Base-by-base conservation (phyloP, 2,888 invertebrate species). In the Drosophila greeni region DNA sequence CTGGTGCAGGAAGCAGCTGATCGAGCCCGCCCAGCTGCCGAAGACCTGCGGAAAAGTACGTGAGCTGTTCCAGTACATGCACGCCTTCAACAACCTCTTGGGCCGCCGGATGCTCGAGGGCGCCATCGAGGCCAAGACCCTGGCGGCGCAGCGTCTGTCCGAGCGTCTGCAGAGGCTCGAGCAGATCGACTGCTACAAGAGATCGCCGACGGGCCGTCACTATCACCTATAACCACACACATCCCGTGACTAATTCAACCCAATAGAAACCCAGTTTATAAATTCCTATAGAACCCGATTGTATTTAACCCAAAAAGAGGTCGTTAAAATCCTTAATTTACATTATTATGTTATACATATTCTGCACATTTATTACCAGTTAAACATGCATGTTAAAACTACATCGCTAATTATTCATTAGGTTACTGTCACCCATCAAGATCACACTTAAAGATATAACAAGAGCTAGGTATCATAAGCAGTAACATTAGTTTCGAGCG, bases 1-100 rank as follows among this genome's bases (percentile, higher is more conserved):
- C 61, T 87, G 83, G 79, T 89, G 89, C 72, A 86, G 81, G 26
- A 87, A 88, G 55, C 75, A 86, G 20, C 66, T 87, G 16, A 87
- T 90, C 33, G 86, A 88, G 57, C 89, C 90, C 31, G 87, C 88
- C 1, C 76, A 85, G 48, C 62, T 86, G 18, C 85, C 87, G 4
- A 86, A 86, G 66, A 84, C 82, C 42, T 86, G 85, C 61, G 70
- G 66, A 51, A 85, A 87, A 84, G 88, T 88, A 87, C 79, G 87
- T 88, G 81, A 81, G 64, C 66, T 79, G 33, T 76, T 85, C 53
- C 76, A 86, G 69, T 86, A 85, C 76, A 55, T 86, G 52, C 69
- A 73, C 45, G 71, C 76, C 57, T 83, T 86, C 61, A 85, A 86
- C 43, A 85, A 85, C 69, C 70, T 84, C 20, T 55, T 87, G 55